phyloP scores from a whole-genome alignment of 2,888 invertebrate species.

The Strigamia crassipes region DNA sequence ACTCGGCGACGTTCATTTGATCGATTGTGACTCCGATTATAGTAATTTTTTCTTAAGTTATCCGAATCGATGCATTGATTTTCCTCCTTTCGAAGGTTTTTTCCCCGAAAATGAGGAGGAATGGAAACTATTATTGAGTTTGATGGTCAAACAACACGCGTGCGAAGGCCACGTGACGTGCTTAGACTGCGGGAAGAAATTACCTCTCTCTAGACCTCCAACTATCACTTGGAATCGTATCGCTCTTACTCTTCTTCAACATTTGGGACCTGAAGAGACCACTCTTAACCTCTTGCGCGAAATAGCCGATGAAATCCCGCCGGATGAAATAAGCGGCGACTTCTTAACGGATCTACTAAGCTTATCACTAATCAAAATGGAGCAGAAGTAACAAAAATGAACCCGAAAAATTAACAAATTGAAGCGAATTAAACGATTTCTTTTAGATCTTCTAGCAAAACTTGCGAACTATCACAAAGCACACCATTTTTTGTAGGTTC shows the following conservation, averaged over 20 bases:
- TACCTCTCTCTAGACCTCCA: background rate
- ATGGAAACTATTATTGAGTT: background rate
- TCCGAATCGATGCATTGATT: background rate
- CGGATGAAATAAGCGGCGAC: background rate
- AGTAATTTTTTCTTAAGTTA: background rate
- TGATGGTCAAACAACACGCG: background rate
- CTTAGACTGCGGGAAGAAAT: background rate
- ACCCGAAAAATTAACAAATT: background rate
- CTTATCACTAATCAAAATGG: background rate
- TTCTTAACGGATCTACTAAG: background rate
- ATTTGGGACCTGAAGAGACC: background rate
- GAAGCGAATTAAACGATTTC: background rate
- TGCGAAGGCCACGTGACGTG: background rate
- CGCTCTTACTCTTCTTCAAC: conserved; percentile 2
- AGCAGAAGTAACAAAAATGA: background rate
- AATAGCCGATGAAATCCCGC: background rate
- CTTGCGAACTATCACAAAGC: background rate
- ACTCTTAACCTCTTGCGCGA: background rate
- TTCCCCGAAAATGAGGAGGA: background rate
- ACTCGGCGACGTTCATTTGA: conserved; percentile 4
- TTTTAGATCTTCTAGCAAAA: background rate
- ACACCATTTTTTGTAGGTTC: background rate
- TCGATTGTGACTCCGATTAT: conserved; percentile 14
- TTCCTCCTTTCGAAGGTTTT: background rate
- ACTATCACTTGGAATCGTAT: conserved; percentile 1